Conservation (phyloP, 1,140 invertebrate genomes). For the Chrysoperla carnea region DNA sequence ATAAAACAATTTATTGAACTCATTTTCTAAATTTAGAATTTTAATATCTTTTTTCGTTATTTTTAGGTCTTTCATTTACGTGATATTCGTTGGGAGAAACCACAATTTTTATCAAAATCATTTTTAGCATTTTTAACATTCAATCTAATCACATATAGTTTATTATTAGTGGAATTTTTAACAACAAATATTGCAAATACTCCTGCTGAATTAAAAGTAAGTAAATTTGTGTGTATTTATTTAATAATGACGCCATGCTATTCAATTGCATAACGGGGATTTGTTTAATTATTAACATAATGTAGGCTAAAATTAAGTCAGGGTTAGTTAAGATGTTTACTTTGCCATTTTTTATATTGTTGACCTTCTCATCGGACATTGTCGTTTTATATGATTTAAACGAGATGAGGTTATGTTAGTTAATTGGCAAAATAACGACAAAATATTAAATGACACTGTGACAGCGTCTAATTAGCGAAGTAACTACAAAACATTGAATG, state of each 20-base stretch:
- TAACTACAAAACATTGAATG: no score
- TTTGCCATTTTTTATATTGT: no score
- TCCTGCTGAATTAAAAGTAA: slow-evolving; percentile 38
- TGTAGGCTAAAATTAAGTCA: no score
- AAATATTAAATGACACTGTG: no score
- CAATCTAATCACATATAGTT: slow-evolving; percentile 74
- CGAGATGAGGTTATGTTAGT: no score
- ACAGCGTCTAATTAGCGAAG: no score
- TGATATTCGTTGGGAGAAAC: slow-evolving; percentile 68
- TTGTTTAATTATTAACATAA: slow-evolving; percentile 2
- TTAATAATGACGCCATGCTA: background rate
- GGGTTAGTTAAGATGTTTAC: no score
- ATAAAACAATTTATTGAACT: slow-evolving; percentile 1
- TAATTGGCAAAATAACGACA: no score
- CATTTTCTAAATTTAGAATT: slow-evolving; percentile 1
- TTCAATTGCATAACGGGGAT: slow-evolving; percentile 1
- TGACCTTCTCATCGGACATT: no score
- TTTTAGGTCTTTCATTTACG: slow-evolving; percentile 73
- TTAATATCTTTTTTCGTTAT: slow-evolving; percentile 9
- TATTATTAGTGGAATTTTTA: slow-evolving; percentile 66
- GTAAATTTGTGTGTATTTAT: background rate
- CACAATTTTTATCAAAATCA: slow-evolving; percentile 82
- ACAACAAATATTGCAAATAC: slow-evolving; percentile 45
- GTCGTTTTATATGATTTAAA: no score
- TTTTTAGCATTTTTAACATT: slow-evolving; percentile 83